Base-by-base conservation (phyloP, 2,888 invertebrate genomes). In the Diploptera punctata region DNA sequence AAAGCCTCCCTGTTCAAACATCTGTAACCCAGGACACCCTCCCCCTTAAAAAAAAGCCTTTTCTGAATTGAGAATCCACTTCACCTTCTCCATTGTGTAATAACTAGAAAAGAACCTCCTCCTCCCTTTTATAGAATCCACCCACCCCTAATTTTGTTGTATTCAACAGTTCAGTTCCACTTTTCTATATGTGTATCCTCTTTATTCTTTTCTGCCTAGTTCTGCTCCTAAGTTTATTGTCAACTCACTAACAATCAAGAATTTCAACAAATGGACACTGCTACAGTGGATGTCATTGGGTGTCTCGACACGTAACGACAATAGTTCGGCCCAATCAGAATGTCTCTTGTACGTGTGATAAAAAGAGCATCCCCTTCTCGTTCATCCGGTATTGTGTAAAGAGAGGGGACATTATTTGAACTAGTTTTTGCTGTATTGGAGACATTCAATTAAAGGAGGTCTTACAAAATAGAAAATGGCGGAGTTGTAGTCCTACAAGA, bases 51-150 rank as follows among this genome's bases (percentile, higher is more conserved):
- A n/a, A n/a, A n/a, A n/a, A n/a, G n/a, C n/a, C n/a, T n/a, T 29
- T 29, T 29, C 57, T 57, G 31, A 57, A 57, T 29, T 57, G 26
- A 57, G 47, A 65, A 65, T 65, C 65, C 65, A 65, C 65, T 65
- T 65, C 65, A 65, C 65, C 65, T 65, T 65, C 44, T 65, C 65
- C 29, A 65, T 65, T 65, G 65, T 65, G 19, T 65, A 65, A 62
- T 62, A 62, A 62, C 62, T 62, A 62, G 62, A 62, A 43, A 16
- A n/a, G 43, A 65, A 44, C n/a, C 65, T 24, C 65, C 47, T 44
- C 29, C 21, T 33, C 43, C 65, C 65, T 65, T 65, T 65, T 47
- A 65, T 65, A 65, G 26, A 57, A 29, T 65, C 65, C 65, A 47
- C 44, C 65, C 44, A 43, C 44, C 65, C 65, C 65, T 65, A 26